Percentiles rank a stretch among this genome's conserved stretches.
phyloP scores from a whole-genome alignment of 2,113 vertebrate species.

The Equus przewalskii region DNA sequence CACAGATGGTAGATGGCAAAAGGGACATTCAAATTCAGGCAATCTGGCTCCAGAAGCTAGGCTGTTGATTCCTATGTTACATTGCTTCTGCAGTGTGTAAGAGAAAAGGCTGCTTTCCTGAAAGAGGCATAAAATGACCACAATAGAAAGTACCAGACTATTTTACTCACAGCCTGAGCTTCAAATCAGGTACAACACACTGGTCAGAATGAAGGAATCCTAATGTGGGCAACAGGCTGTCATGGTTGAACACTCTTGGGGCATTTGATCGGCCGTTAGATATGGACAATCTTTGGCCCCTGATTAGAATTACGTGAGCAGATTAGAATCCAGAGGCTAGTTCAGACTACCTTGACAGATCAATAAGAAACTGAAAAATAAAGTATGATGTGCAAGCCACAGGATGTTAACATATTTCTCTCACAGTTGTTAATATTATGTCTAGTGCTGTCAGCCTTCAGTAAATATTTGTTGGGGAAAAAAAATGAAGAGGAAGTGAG shows the following conservation, averaged over 20 bases:
- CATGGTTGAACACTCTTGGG: neutral
- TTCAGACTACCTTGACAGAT: neutral
- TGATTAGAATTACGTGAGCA: neutral
- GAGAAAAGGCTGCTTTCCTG: neutral
- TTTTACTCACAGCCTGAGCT: neutral
- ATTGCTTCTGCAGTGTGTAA: neutral
- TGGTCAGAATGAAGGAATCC: neutral
- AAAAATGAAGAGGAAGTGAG: neutral
- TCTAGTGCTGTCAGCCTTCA: neutral
- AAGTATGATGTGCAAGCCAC: neutral
- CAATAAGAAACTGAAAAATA: slow-evolving; percentile 49
- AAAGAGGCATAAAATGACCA: neutral
- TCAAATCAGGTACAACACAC: neutral
- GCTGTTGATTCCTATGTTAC: neutral
- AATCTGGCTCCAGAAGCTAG: neutral
- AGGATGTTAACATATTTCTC: neutral
- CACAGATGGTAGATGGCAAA: neutral
- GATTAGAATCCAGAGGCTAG: neutral
- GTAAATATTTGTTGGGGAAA: neutral
- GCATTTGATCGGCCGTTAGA: neutral
- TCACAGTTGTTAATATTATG: neutral
- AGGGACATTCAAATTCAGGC: neutral
- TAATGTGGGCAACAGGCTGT: neutral
- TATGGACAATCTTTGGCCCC: neutral
- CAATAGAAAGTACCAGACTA: neutral